Base-by-base conservation (phyloP, 2,888 invertebrate species). In the Cinara cedri region DNA sequence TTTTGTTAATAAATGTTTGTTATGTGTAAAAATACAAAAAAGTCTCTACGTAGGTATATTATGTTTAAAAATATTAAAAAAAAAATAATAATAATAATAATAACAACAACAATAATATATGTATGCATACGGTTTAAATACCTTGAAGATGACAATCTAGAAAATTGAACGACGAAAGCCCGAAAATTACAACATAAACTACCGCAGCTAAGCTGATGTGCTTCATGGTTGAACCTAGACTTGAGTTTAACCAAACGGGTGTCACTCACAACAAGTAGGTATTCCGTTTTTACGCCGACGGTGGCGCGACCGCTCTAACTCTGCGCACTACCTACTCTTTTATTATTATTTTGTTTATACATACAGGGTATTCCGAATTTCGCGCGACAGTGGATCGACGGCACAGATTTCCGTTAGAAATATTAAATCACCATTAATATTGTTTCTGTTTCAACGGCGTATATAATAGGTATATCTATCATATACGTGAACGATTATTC, bases 201-300 rank as follows among this genome's bases (percentile, higher is more conserved):
- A 78, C 55, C 34, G 57, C 76, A 68, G n/a, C n/a, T n/a, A 78
- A 68, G 76, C 66, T 78, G 76, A 78, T 68, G 76, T 78, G 66
- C 76, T 78, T 68, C 76, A 78, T 78, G 76, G 76, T 68, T 57
- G 68, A 16, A 46, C 60, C 57, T 57, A 60, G 68, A 49, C 76
- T 68, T 78, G 55, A 78, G 57, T 60, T 68, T 6, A 34, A 26
- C 57, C 46, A 76, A 78, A 78, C 60, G 76, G 14, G 54, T 66
- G 57, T 55, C 34, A 16, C 66, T 46, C 21, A 60, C 62, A 57
- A 46, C 68, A 49, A 60, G 49, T 72, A 34, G 34, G 21, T 75
- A 49, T 68, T 55, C 21, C 14, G 34, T 42, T 57, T 66, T 60
- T 68, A 76, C 76, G 16, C 26, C 76, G 76, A 60, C 46, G 24